phyloP scores from a whole-genome alignment of 2,113 vertebrate genomes.

The Eubucco bourcierii region DNA sequence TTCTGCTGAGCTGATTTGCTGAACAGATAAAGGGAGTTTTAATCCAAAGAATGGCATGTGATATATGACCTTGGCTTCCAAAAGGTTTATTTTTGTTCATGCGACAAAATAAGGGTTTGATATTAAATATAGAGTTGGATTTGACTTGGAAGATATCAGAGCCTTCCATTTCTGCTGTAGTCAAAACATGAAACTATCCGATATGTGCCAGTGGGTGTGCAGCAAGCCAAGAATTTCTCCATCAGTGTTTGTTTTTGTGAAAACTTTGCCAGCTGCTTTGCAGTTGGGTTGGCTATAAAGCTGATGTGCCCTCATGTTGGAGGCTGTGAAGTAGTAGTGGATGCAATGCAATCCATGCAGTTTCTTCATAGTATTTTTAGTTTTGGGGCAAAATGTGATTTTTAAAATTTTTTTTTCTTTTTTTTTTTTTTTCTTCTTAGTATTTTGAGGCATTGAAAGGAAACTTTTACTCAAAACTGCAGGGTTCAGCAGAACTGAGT shows the following conservation, averaged over 20 bases:
- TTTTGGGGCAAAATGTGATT: neutral
- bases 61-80: slow-evolving; percentile 29
- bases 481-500: neutral
- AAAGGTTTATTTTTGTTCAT: slow-evolving; percentile 55
- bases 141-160: slow-evolving; percentile 56
- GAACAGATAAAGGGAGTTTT: slow-evolving; percentile 37
- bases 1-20: slow-evolving; percentile 34
- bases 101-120: slow-evolving; percentile 35
- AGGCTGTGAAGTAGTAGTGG: neutral
- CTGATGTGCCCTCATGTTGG: neutral
- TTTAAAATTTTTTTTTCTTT: neutral
- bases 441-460: neutral
- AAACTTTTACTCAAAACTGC: neutral
- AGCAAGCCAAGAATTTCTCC: slow-evolving; percentile 43
- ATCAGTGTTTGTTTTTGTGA: slow-evolving; percentile 25
- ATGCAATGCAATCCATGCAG: neutral
- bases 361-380: neutral
- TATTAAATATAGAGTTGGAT: slow-evolving; percentile 43
- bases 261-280: neutral
- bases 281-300: neutral
- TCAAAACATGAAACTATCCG: slow-evolving; percentile 42
- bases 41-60: slow-evolving; percentile 27
- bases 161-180: slow-evolving; percentile 37
- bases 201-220: slow-evolving; percentile 5
- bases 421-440: neutral